Evolutionary conservation across 2,113 vertebrate species (phyloP).

Genomic region (Prietella phreatophila): DNA sequence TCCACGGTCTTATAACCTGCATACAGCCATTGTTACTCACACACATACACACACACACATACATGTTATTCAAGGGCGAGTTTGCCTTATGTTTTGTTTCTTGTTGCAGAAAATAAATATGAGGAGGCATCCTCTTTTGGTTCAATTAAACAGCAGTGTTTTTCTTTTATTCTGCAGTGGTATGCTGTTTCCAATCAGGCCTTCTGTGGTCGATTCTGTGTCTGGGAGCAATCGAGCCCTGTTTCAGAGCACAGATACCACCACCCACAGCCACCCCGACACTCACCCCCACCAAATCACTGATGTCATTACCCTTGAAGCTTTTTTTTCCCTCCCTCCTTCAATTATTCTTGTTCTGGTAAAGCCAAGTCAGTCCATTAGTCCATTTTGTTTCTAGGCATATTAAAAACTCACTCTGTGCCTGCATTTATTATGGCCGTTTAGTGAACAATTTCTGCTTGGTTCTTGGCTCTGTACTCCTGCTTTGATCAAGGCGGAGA

Average conservation of each 20-base stretch:
- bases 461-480: slow-evolving; percentile 1
- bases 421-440: background rate
- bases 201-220: slow-evolving; percentile 52
- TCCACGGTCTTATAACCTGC: slow-evolving; percentile 2
- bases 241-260: slow-evolving; percentile 46
- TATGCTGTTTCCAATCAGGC: slow-evolving; percentile 54
- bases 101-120: slow-evolving; percentile 6
- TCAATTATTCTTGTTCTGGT: slow-evolving; percentile 29
- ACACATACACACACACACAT: background rate
- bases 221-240: slow-evolving; percentile 56
- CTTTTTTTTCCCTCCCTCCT: slow-evolving; percentile 8
- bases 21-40: background rate
- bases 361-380: slow-evolving; percentile 42
- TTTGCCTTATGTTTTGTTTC: slow-evolving; percentile 15
- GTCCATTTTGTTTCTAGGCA: slow-evolving; percentile 10
- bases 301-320: slow-evolving; percentile 57
- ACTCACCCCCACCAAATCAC: slow-evolving; percentile 35
- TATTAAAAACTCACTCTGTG: slow-evolving; percentile 1
- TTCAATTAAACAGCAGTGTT: slow-evolving; percentile 41
- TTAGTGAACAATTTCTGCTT: slow-evolving; percentile 14
- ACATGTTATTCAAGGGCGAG: background rate
- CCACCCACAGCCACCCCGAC: slow-evolving; percentile 49
- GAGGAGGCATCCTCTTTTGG: slow-evolving; percentile 13
- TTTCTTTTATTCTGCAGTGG: slow-evolving; percentile 38
- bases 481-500: slow-evolving; percentile 17